Conservation (phyloP, 2,888 invertebrate genomes). For the Apamea monoglypha region DNA sequence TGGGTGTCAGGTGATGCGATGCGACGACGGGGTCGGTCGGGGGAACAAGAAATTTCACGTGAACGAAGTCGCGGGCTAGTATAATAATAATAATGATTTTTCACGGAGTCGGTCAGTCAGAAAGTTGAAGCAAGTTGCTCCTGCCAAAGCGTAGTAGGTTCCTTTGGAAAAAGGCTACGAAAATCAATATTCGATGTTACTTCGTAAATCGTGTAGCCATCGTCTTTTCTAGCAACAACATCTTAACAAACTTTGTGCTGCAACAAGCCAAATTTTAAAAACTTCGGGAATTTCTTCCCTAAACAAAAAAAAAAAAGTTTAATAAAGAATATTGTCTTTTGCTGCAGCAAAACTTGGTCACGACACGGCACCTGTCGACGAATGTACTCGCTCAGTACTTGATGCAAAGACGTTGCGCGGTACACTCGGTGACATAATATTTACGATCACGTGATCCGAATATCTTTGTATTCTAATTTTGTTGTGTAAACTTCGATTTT, state of each 20-base stretch:
- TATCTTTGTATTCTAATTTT: constrained; percentile 46
- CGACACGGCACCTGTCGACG: constrained; percentile 42
- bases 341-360: constrained; percentile 40
- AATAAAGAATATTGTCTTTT: constrained; percentile 12
- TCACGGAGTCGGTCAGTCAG: too few species aligned
- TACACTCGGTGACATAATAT: constrained; percentile 64
- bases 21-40: too few species aligned
- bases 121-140: too few species aligned
- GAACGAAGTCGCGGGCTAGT: too few species aligned
- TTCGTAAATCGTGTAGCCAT: neutral
- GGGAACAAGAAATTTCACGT: too few species aligned
- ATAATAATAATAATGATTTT: too few species aligned
- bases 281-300: neutral
- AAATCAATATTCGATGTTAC: neutral
- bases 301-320: neutral
- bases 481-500: constrained; percentile 43
- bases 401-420: constrained; percentile 20
- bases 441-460: constrained; percentile 65
- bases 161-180: too few species aligned
- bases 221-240: neutral
- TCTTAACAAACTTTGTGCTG: neutral
- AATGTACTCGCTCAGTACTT: constrained; percentile 52
- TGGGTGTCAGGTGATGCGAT: too few species aligned
- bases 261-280: neutral
- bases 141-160: too few species aligned